Evolutionary conservation across 2,797 vertebrate genomes (phyloP).

Genomic region (Coilia nasus): DNA sequence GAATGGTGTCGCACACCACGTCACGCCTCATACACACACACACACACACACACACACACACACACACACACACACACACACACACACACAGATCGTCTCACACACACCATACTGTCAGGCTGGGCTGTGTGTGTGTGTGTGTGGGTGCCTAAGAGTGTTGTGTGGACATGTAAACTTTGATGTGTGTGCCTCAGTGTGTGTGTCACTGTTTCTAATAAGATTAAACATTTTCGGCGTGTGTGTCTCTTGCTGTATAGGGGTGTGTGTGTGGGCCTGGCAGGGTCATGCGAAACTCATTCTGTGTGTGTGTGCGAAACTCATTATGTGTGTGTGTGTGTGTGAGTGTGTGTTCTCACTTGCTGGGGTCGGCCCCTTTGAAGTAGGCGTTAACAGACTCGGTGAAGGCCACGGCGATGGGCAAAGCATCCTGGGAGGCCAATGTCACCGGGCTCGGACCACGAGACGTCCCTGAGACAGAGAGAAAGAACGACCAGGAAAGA

Average conservation of each 20-base stretch:
- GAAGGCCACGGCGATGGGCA: constrained; percentile 96
- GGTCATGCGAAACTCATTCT: constrained; percentile 49
- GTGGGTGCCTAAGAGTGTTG: background rate
- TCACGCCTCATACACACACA: constrained; percentile 47
- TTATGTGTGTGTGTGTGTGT: background rate
- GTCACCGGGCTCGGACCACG: constrained; percentile 97
- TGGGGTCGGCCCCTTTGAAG: constrained; percentile 99
- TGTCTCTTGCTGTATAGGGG: background rate
- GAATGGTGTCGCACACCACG: constrained; percentile 71
- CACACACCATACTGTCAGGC: background rate
- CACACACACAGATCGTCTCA: background rate
- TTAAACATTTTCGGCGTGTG: constrained; percentile 42
- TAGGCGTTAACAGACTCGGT: constrained; percentile 98
- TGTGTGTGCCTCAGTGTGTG: constrained; percentile 22
- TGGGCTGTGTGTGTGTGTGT: background rate
- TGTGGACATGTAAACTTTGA: too few relatives aligned
- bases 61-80: background rate
- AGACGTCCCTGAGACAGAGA: constrained; percentile 83
- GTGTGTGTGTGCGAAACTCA: background rate
- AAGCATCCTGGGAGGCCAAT: constrained; percentile 89
- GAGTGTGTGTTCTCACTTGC: constrained; percentile 83
- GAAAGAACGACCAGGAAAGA: background rate
- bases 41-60: background rate
- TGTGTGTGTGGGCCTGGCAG: constrained; percentile 29
- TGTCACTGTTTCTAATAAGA: constrained; percentile 2